Evolutionary conservation across 2,888 invertebrate genomes (phyloP), one percentile per base, ranked within the genome.

Genomic region (Antheraea assamensis): DNA sequence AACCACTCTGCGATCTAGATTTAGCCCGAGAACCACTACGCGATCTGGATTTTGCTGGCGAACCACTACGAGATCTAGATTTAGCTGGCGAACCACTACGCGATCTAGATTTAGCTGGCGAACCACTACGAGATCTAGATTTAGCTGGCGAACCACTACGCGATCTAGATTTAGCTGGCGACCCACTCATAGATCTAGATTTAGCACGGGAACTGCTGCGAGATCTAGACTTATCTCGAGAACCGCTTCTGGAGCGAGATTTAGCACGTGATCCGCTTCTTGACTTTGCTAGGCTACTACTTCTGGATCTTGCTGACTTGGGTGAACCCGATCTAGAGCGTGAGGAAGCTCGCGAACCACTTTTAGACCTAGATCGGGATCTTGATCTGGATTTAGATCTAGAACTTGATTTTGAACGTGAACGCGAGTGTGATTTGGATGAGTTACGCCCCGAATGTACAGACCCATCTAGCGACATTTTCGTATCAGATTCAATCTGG

Each of bases 391-490:
- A 68, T n/a, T 35, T 68, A 17, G 68, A 68, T 2, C n/a, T 31
- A 31, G 68, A 68, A 31, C 31, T 30, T 0, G 61, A 61, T 24
- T 30, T 24, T 31, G 66, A 88, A 27, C 80, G 79, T 1, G 89
- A 87, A 4, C 85, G 83, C 1, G 91, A 89, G 3, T 84, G 68
- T 21, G 68, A 42, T 42, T 42, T 42, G 42, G 42, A 35, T 35
- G 68, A 68, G n/a, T 68, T 68, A 35, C 72, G 70, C 27, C 72
- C 52, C 0, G 89, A 88, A 71, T 85, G 83, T 55, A 87, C 84
- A 52, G 92, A 90, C 3, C 91, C 90, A 30, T 88, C 89, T 71
- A 85, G 87, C 0, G 92, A 92, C 91, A 90, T 91, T 80, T 87
- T 90, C 3, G 90, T 84, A 5, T 84, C 86, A 0, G 91, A 92